Evolutionary conservation across 2,888 invertebrate genomes (phyloP), one percentile per base, ranked within the genome.

Genomic region (Elegia similella): DNA sequence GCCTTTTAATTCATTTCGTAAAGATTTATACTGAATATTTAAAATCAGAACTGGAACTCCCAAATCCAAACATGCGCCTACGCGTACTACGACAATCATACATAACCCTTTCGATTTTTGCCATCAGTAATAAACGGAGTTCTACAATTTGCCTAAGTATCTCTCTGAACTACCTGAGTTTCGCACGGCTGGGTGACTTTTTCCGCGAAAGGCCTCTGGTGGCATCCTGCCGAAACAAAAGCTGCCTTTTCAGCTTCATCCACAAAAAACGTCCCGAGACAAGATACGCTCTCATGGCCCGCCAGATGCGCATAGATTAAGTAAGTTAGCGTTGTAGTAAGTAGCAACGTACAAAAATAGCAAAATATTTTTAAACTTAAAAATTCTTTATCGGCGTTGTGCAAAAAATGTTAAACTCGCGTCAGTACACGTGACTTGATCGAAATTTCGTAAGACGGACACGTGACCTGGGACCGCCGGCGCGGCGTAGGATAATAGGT

Each of bases 181-280:
- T 44, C 29, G 29, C 15, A 43, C 30, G 12, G 56, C 46, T 62
- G 70, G 77, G 67, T 57, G 68, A 68, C 68, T 73, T 64, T 63
- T 73, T 74, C 68, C 63, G 58, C 72, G 68, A 69, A 68, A 69
- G 73, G 65, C 67, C 69, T 76, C 80, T 76, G 78, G 72, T 68
- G 72, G 70, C 73, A 70, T 79, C 82, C 76, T 77, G 70, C 69
- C 72, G 76, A 80, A 76, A 85, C 87, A 88, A 88, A 86, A 84
- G 85, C 79, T 76, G 71, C 78, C 86, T 84, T 86, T 86, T 86
- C 82, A 82, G 84, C 78, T 79, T 78, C 73, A 70, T 73, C 73
- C 75, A 88, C 82, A 88, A 89, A 88, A 88, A 88, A 84, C 74
- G 67, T 42, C 42, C 42, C 52, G n/a, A 23, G 75, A 73, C 77